Percentiles rank a stretch among this genome's conserved stretches.
Conservation (phyloP, 2,113 vertebrate species). For the Alligator mississippiensis region DNA sequence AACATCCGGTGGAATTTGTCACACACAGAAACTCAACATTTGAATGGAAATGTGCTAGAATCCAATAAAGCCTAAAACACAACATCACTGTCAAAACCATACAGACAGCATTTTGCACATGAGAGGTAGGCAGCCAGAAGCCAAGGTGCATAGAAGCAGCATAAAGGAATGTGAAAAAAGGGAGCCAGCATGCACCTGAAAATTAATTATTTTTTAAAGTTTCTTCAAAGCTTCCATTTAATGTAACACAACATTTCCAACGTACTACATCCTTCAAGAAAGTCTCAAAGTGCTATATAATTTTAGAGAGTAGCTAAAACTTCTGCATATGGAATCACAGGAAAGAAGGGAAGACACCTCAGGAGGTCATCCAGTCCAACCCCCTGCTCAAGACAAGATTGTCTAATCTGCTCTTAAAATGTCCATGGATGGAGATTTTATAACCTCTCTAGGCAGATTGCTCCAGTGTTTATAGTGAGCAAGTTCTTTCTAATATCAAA, state of each 20-base stretch:
- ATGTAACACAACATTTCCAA: neutral
- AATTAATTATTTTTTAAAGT: neutral
- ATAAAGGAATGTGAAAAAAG: neutral
- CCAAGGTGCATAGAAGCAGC: neutral
- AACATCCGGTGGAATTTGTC: neutral
- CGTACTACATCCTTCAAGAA: neutral
- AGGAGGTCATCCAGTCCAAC: too few species aligned
- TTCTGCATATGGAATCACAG: too few species aligned
- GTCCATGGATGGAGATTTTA: too few species aligned
- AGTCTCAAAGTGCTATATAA: neutral
- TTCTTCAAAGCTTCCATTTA: neutral
- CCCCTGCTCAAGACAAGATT: too few species aligned
- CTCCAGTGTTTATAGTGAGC: too few species aligned
- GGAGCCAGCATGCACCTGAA: neutral
- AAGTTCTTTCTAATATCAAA: too few species aligned
- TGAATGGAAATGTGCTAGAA: neutral
- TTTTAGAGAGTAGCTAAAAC: neutral
- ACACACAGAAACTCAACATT: neutral
- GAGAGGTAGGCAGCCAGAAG: neutral
- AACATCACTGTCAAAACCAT: neutral
- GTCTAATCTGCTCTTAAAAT: too few species aligned
- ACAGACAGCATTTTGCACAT: neutral
- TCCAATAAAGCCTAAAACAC: neutral
- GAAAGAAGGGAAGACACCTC: too few species aligned
- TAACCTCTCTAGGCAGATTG: too few species aligned